Evolutionary conservation across 1,140 invertebrate species (phyloP).

Genomic region (Diorhabda carinulata): DNA sequence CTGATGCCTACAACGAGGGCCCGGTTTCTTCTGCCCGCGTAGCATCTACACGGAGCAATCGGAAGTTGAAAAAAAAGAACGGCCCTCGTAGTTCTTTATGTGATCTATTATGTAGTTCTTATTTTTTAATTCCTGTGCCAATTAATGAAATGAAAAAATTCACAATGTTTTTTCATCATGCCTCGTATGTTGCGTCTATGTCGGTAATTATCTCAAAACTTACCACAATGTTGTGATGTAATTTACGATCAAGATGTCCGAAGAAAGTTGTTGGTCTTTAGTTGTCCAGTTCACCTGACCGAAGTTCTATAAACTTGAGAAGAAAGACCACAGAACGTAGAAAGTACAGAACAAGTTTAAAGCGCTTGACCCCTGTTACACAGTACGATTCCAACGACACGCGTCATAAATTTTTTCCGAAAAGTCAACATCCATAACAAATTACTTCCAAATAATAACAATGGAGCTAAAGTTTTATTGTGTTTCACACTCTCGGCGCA

Average conservation of each 20-base stretch:
- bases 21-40: too few species aligned
- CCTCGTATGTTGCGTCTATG: too few species aligned
- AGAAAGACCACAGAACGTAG: background rate
- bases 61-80: too few species aligned
- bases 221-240: background rate
- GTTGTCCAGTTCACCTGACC: constrained; percentile 1
- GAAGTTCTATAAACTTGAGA: background rate
- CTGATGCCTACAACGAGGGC: too few species aligned
- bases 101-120: too few species aligned
- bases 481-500: background rate
- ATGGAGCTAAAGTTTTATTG: background rate
- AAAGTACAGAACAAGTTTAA: background rate
- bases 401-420: constrained; percentile 2
- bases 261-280: constrained; percentile 1
- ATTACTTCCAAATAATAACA: constrained; percentile 3
- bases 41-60: too few species aligned
- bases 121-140: too few species aligned
- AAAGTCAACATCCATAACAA: constrained; percentile 2
- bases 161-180: too few species aligned
- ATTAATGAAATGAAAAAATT: too few species aligned
- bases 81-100: too few species aligned
- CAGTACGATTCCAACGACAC: background rate
- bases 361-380: constrained; percentile 1
- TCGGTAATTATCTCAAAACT: too few species aligned
- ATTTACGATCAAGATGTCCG: background rate